Evolutionary conservation across 1,140 invertebrate species (phyloP).

Genomic region (Goniozus legneri): DNA sequence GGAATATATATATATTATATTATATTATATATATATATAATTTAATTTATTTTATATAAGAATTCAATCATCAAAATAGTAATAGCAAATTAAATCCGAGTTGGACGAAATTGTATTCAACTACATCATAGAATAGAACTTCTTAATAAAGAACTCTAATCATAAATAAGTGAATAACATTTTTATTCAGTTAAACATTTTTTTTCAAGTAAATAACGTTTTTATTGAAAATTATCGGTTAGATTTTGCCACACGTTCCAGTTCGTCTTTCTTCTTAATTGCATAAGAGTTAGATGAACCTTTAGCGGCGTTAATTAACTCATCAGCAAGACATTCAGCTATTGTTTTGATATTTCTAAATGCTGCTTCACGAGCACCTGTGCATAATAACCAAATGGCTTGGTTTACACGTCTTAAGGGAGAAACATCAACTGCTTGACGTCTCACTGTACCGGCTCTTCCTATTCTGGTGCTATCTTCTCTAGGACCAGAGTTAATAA

Average conservation of each 20-base stretch:
- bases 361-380: slow-evolving; percentile 96
- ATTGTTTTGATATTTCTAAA: slow-evolving; percentile 99
- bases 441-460: slow-evolving; percentile 96
- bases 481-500: slow-evolving; percentile 98
- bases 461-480: slow-evolving; percentile 99
- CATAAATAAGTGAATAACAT: no score
- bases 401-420: slow-evolving; percentile 97
- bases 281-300: slow-evolving; percentile 99
- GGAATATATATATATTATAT: no score
- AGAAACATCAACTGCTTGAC: slow-evolving; percentile 99
- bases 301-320: slow-evolving; percentile 99
- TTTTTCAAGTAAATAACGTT: no score
- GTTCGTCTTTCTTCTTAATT: slow-evolving; percentile 99
- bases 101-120: no score
- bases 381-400: slow-evolving; percentile 98
- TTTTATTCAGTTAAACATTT: no score
- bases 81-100: no score
- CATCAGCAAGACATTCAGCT: slow-evolving; percentile 99
- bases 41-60: no score
- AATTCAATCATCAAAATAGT: no score
- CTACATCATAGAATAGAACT: no score
- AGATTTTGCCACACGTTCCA: slow-evolving; percentile 99
- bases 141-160: no score
- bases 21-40: no score
- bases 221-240: no score